A percentile compares a stretch with the other conserved stretches of the same genome.
Evolutionary conservation across 2,888 invertebrate genomes (phyloP).

Genomic region (Asteroscopus sphinx): DNA sequence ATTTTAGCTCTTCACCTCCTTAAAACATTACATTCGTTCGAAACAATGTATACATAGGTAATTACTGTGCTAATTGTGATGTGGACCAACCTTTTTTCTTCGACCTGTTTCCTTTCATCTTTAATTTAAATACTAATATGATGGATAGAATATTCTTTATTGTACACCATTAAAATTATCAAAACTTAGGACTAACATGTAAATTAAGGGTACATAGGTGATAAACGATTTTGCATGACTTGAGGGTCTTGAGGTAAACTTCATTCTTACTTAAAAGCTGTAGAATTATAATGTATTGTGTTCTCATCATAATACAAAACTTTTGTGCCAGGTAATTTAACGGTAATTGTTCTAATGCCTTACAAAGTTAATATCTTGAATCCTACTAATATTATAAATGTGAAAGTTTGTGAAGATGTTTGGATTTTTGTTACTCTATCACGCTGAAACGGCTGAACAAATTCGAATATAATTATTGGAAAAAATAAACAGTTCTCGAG

Average conservation of each 20-base stretch:
- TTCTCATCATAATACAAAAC: not conserved
- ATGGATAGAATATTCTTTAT: not conserved
- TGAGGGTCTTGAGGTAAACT: not conserved
- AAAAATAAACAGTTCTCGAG: too few relatives aligned
- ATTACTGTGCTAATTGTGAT: constrained; percentile 2
- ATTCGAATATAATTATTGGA: too few relatives aligned
- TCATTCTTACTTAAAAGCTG: not conserved
- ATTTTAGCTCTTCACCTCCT: constrained; percentile 9
- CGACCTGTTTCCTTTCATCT: constrained; percentile 6
- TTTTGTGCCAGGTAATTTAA: not conserved
- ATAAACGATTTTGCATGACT: not conserved
- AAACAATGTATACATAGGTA: constrained; percentile 16
- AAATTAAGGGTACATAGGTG: too few relatives aligned
- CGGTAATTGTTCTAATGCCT: not conserved
- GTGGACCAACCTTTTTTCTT: constrained; percentile 14
- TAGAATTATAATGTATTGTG: not conserved
- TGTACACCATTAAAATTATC: too few relatives aligned
- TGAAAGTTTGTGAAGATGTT: too few relatives aligned
- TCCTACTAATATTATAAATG: not conserved
- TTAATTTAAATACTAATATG: constrained; percentile 28
- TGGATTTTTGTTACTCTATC: too few relatives aligned
- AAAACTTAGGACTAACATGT: too few relatives aligned
- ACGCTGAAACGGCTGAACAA: too few relatives aligned
- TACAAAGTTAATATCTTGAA: too few relatives aligned
- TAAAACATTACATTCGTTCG: not conserved